Evolutionary conservation across 2,113 vertebrate genomes (phyloP).

Genomic region (Eulemur rufifrons): DNA sequence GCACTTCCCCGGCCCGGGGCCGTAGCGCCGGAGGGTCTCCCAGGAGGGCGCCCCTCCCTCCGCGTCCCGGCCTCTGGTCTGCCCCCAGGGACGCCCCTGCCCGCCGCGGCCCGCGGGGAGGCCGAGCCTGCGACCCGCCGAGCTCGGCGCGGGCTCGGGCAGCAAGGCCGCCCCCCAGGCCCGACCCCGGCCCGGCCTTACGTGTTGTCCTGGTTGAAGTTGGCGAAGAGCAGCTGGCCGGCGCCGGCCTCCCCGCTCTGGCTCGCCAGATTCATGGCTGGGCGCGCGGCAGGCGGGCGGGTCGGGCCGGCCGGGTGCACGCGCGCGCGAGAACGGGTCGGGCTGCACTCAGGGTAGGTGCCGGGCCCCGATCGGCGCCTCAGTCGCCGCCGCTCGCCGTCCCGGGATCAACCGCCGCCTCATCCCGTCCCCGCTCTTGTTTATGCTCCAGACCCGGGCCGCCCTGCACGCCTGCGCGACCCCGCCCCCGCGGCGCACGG

Average conservation of each 20-base stretch:
- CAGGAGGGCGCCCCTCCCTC: neutral
- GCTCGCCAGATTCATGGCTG: constrained; percentile 96
- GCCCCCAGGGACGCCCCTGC: too few species aligned
- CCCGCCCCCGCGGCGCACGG: constrained; percentile 46
- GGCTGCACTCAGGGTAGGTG: constrained; percentile 43
- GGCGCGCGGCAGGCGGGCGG: constrained; percentile 8
- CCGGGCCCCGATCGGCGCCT: constrained; percentile 42
- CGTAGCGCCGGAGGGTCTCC: neutral
- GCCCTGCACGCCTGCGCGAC: constrained; percentile 72
- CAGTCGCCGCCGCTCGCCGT: constrained; percentile 17
- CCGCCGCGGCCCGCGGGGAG: neutral
- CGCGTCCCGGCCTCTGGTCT: neutral
- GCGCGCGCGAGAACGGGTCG: constrained; percentile 46
- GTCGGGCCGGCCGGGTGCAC: neutral
- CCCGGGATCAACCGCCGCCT: constrained; percentile 65
- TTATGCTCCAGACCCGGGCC: constrained; percentile 81
- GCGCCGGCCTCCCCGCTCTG: constrained; percentile 96
- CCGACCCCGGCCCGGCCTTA: constrained; percentile 83
- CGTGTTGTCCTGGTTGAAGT: constrained; percentile 99
- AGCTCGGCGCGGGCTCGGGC: neutral
- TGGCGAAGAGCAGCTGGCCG: constrained; percentile 98
- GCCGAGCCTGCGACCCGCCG: neutral
- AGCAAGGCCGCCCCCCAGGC: neutral
- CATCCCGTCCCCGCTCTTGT: constrained; percentile 84
- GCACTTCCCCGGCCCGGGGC: neutral